These are phyloP conservation scores for Hiodon tergisus DNA, from an alignment of 2,113 vertebrate genomes.

Conservation along the genomic window DNA sequence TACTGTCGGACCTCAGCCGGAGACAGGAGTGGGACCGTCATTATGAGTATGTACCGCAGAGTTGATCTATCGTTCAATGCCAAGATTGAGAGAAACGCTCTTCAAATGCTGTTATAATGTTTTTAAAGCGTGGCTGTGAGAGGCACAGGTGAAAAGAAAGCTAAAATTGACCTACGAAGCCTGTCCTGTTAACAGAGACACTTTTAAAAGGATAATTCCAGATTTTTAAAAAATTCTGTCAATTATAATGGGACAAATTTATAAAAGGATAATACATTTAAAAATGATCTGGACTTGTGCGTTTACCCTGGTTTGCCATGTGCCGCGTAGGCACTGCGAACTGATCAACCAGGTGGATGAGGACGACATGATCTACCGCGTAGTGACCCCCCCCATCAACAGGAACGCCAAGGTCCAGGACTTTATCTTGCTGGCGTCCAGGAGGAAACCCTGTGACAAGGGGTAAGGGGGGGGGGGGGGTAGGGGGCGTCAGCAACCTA, in stretches of 20 bases:
- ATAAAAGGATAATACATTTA: too few species aligned
- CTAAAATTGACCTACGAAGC: too few species aligned
- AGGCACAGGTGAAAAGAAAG: too few species aligned
- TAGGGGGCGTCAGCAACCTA: neutral
- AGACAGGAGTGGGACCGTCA: slow-evolving; percentile 84
- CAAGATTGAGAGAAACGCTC: neutral
- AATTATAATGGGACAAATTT: too few species aligned
- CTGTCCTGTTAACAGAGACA: too few species aligned
- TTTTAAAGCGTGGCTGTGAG: neutral
- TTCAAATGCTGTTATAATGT: neutral
- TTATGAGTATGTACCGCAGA: slow-evolving; percentile 70
- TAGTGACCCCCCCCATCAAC: slow-evolving; percentile 67
- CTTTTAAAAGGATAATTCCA: too few species aligned
- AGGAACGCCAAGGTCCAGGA: slow-evolving; percentile 72
- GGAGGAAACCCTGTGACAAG: slow-evolving; percentile 75
- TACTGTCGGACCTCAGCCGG: slow-evolving; percentile 80
- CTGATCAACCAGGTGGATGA: slow-evolving; percentile 79
- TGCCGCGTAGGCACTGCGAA: slow-evolving; percentile 66
- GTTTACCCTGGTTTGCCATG: neutral
- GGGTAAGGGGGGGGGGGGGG: slow-evolving; percentile 58
- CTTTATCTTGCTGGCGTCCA: slow-evolving; percentile 84
- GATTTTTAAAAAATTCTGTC: too few species aligned
- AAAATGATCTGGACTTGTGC: too few species aligned
- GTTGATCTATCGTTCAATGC: too few species aligned
- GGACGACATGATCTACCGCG: slow-evolving; percentile 81